phyloP scores from a whole-genome alignment of 2,797 vertebrate species.

The Eupleurogrammus muticus region DNA sequence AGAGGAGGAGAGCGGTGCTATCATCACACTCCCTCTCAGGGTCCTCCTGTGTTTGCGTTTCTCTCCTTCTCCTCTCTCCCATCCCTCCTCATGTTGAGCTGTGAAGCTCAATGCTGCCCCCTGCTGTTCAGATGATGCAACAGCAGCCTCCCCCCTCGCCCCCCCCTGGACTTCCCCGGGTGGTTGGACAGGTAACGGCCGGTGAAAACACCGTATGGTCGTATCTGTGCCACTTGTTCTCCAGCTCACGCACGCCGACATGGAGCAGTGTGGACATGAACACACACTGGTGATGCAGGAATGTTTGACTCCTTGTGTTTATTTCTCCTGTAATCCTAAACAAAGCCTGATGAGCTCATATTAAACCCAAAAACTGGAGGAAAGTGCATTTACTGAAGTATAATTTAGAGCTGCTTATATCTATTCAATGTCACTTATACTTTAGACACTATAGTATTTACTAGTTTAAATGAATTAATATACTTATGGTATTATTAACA shows the following conservation, averaged over 20 bases:
- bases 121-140: slow-evolving; percentile 47
- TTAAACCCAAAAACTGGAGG: background rate
- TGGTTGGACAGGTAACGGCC: slow-evolving; percentile 50
- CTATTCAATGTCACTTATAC: too few relatives aligned
- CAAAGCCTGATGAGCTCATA: background rate
- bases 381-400: background rate
- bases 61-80: background rate
- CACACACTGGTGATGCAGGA: background rate
- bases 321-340: background rate
- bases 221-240: slow-evolving; percentile 33
- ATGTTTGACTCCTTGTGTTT: background rate
- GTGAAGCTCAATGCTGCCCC: slow-evolving; percentile 57
- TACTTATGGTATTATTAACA: too few relatives aligned
- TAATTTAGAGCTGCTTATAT: too few relatives aligned
- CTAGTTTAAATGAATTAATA: too few relatives aligned
- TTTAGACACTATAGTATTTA: too few relatives aligned
- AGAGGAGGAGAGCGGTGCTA: slow-evolving; percentile 6
- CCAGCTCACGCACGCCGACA: slow-evolving; percentile 27
- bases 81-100: background rate
- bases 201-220: slow-evolving; percentile 46
- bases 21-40: slow-evolving; percentile 11
- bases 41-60: background rate
- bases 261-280: background rate
- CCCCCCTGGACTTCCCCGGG: slow-evolving; percentile 13
- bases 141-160: slow-evolving; percentile 3